Evolutionary conservation across 2,888 invertebrate species (phyloP).

Genomic region (Xestoiulus laeticollis): DNA sequence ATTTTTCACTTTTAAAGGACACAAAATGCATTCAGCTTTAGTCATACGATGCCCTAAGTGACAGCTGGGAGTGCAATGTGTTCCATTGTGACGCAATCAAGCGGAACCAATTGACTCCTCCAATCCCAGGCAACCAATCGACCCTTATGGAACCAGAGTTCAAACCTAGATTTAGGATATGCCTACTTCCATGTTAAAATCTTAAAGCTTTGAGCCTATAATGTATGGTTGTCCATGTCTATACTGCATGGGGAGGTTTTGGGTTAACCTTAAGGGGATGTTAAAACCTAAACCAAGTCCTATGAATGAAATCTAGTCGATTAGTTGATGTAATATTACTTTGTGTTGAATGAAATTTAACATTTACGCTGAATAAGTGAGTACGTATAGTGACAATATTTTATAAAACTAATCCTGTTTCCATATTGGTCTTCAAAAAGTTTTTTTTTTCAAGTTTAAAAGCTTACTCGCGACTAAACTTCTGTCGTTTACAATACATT

Average conservation of each 20-base stretch:
- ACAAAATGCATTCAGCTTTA: slow-evolving; percentile 40
- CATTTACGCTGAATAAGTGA: too few relatives aligned
- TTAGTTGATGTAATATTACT: too few relatives aligned
- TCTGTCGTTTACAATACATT: neutral
- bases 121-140: neutral
- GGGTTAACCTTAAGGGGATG: too few relatives aligned
- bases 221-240: neutral
- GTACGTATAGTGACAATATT: too few relatives aligned
- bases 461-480: neutral
- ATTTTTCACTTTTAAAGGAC: slow-evolving; percentile 37
- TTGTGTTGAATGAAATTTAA: too few relatives aligned
- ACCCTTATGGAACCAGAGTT: neutral
- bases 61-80: slow-evolving; percentile 44
- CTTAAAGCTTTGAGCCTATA: neutral
- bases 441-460: neutral
- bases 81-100: slow-evolving; percentile 41
- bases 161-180: neutral
- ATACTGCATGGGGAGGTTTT: neutral
- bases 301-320: too few relatives aligned
- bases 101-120: slow-evolving; percentile 44
- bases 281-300: too few relatives aligned
- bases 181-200: neutral
- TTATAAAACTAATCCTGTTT: too few relatives aligned
- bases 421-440: neutral
- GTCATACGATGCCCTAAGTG: neutral